Evolutionary conservation across 1,140 invertebrate species (phyloP), one percentile per base, ranked within the genome.

Genomic region (Musca vetustissima): DNA sequence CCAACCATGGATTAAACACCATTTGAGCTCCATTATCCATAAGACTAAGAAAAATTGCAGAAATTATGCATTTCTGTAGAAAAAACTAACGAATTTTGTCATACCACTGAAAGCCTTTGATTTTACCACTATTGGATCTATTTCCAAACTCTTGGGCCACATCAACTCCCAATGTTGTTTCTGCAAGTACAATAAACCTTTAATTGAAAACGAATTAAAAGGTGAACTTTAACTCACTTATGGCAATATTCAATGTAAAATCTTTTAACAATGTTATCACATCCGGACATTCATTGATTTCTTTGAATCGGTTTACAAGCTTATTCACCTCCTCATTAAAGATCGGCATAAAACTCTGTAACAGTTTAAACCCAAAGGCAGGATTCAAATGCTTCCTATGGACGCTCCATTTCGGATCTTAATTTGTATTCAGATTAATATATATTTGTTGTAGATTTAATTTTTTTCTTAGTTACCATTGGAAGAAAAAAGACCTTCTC

Each of bases 1-100:
- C 70, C 8, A 80, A 59, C 76, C 76, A 79, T 0, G 78, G 78
- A 4, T 76, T 74, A 49, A 79, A 78, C 65, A 73, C 77, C 76
- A 80, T 80, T 57, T 77, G 70, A 71, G 78, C 76, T 73, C 78
- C 80, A 57, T 68, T 73, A 72, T 80, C 50, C 61, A 68, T 48
- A 6, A 69, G 50, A 24, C 71, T 72, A 53, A 7, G 25, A 14
- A 15, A 49, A 49, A 49, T 49, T 0, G 6, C 9, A 14, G 21
- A 19, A 64, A 28, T 52, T 48, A 47, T 8, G 3, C 9, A 64
- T 64, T 64, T 69, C 19, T 17, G 25, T 32, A 69, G 36, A 43
- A 61, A 22, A 9, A 49, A 24, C 49, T 19, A 1, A 67, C 48
- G 15, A 24, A 25, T 25, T 21, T 28, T 64, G 25, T 24, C 22